A percentile compares a stretch with the other conserved stretches of the same genome.
Conservation (phyloP, 2,113 vertebrate genomes). For the human (Homo sapiens) region DNA sequence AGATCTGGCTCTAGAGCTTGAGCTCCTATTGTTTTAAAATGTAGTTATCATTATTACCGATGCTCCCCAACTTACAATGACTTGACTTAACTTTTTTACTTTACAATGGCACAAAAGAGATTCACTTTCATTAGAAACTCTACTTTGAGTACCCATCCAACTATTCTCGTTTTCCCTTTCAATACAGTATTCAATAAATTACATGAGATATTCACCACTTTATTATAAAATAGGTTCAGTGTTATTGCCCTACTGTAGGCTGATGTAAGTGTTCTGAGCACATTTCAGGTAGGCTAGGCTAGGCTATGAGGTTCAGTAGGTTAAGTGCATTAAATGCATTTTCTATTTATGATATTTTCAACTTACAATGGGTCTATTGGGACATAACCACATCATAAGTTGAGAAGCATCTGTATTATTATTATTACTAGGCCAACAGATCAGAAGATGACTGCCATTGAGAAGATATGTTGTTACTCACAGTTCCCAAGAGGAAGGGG, state of each 20-base stretch:
- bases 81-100: background rate
- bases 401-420: background rate
- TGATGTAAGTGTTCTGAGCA: background rate
- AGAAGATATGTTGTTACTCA: background rate
- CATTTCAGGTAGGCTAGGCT: no score
- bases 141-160: background rate
- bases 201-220: background rate
- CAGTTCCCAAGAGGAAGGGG: background rate
- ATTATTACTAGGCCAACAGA: background rate
- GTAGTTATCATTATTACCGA: background rate
- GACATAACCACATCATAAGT: background rate
- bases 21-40: background rate
- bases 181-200: background rate
- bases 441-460: background rate
- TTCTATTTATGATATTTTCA: background rate
- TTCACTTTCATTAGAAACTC: background rate
- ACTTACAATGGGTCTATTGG: background rate
- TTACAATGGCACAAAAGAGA: background rate
- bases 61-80: background rate
- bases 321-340: background rate
- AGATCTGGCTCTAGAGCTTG: background rate
- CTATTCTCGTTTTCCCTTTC: background rate
- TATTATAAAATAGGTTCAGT: background rate
- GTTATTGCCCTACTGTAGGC: background rate
- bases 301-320: background rate